These are phyloP conservation scores for Cacatua alba DNA, from an alignment of 2,113 vertebrate species.

Conservation along the genomic window DNA sequence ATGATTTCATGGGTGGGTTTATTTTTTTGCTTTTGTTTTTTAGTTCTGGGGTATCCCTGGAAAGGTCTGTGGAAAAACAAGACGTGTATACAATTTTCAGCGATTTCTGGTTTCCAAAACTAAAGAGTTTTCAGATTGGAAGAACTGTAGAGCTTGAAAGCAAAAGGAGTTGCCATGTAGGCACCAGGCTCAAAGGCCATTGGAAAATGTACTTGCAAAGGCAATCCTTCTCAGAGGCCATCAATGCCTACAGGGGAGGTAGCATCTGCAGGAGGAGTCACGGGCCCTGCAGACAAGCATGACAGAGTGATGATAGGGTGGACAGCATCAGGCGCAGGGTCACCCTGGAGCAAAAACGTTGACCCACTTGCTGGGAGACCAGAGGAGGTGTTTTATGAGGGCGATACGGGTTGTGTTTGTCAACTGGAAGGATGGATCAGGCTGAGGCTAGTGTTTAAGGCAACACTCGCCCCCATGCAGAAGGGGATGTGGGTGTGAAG, in stretches of 20 bases:
- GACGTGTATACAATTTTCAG: neutral
- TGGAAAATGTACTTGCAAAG: neutral
- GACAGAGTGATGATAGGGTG: neutral
- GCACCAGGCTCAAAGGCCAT: neutral
- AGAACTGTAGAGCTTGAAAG: neutral
- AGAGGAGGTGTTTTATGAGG: neutral
- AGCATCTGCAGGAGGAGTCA: neutral
- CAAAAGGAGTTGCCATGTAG: neutral
- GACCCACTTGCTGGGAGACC: neutral
- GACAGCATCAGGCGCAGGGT: neutral
- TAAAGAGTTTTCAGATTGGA: neutral
- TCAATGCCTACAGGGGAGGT: neutral
- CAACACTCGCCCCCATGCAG: accelerated
- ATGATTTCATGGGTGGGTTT: neutral
- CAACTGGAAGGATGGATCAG: neutral
- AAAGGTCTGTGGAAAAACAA: neutral
- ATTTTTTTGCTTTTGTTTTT: neutral
- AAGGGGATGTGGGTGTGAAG: neutral
- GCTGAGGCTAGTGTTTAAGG: neutral
- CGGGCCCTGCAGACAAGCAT: accelerated
- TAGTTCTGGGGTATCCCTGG: neutral
- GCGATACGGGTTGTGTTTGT: neutral
- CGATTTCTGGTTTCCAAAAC: neutral
- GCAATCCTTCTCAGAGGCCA: neutral
- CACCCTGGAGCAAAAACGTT: neutral